A percentile compares a stretch with the other conserved stretches of the same genome.
These are phyloP conservation scores for Sebastes melanostomus DNA, from an alignment of 2,797 vertebrate species.

Conservation along the genomic window DNA sequence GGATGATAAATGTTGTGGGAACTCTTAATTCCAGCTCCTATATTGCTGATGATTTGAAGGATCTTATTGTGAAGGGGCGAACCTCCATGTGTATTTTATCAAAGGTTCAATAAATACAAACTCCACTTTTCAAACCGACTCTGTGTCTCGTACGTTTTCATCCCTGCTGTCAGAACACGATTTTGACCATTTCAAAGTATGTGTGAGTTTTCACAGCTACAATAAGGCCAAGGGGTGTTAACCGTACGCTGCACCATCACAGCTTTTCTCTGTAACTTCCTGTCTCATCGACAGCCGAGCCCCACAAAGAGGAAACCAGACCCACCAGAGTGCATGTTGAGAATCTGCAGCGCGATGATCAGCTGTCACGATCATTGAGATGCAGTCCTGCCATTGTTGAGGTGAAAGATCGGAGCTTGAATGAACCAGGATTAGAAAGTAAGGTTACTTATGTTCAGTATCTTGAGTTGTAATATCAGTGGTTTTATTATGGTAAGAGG, in stretches of 20 bases:
- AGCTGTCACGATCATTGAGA: neutral
- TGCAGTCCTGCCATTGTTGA: neutral
- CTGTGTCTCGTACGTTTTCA: constrained; percentile 4
- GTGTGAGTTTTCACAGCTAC: neutral
- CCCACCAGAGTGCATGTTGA: constrained; percentile 2
- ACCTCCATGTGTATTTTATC: constrained; percentile 68
- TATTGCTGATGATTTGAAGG: constrained; percentile 8
- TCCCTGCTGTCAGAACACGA: neutral
- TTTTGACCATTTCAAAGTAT: neutral
- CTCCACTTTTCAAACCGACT: constrained; percentile 74
- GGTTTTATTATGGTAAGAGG: neutral
- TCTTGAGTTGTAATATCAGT: neutral
- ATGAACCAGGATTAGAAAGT: constrained; percentile 19
- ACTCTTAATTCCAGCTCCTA: neutral
- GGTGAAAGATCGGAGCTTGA: neutral
- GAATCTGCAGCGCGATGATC: neutral
- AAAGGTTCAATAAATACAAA: constrained; percentile 73
- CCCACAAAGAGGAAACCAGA: constrained; percentile 64
- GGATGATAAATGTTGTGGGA: neutral
- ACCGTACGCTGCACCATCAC: neutral
- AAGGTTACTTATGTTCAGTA: neutral
- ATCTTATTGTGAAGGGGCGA: constrained; percentile 58
- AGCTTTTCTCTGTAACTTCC: constrained; percentile 64
- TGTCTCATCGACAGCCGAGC: constrained; percentile 48
- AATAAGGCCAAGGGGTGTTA: constrained; percentile 23